phyloP scores from a whole-genome alignment of 2,888 invertebrate species.

The Lycaena phlaeas region DNA sequence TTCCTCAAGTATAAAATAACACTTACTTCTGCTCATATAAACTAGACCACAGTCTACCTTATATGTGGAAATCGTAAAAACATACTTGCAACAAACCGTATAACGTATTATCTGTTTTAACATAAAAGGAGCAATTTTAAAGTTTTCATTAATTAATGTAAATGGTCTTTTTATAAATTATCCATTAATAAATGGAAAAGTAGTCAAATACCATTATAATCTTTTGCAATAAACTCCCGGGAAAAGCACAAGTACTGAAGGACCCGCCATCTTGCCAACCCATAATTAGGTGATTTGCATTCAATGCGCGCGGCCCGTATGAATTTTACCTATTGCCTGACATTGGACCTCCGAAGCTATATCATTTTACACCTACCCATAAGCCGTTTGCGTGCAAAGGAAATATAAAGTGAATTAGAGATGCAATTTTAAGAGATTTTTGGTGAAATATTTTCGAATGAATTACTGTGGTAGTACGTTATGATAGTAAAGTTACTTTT shows the following conservation, averaged over 20 bases:
- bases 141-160: too few species aligned
- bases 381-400: slow-evolving; percentile 7
- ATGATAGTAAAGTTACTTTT: too few species aligned
- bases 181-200: slow-evolving; percentile 2
- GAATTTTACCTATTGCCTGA: slow-evolving; percentile 72
- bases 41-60: too few species aligned
- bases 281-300: slow-evolving; percentile 69
- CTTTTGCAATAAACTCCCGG: slow-evolving; percentile 35
- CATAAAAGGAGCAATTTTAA: too few species aligned
- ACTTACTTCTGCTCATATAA: too few species aligned
- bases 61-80: too few species aligned
- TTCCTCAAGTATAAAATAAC: too few species aligned
- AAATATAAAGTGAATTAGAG: slow-evolving; percentile 5
- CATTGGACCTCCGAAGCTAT: slow-evolving; percentile 68
- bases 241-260: slow-evolving; percentile 29
- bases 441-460: too few species aligned
- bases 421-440: neutral
- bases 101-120: too few species aligned
- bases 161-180: too few species aligned
- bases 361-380: slow-evolving; percentile 62
- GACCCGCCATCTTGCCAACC: slow-evolving; percentile 51
- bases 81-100: too few species aligned
- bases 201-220: slow-evolving; percentile 24
- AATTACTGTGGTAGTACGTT: too few species aligned
- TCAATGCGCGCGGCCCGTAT: slow-evolving; percentile 53